These are phyloP conservation scores for Hippoglossus stenolepis DNA, from an alignment of 2,113 vertebrate species.

Conservation along the genomic window DNA sequence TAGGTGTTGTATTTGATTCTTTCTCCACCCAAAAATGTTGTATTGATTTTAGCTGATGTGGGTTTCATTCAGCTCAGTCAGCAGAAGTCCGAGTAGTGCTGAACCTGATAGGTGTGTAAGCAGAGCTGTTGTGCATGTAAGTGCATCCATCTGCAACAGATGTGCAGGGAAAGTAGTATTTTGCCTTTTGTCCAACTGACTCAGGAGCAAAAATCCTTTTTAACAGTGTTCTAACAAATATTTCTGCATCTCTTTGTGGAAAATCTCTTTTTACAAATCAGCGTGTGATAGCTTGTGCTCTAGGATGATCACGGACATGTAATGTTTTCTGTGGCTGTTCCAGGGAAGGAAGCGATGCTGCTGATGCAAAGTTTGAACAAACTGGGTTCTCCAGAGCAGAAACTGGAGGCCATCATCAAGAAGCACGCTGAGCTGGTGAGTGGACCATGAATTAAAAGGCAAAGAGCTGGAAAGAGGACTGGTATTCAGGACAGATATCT, in stretches of 20 bases:
- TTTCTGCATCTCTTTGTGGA: neutral
- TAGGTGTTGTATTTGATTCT: conserved; percentile 62
- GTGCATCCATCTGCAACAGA: conserved; percentile 37
- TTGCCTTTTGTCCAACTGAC: neutral
- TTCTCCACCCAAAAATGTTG: conserved; percentile 7
- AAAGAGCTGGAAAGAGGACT: neutral
- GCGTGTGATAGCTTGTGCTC: neutral
- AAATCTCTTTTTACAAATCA: too few relatives aligned
- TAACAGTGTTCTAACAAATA: conserved; percentile 1
- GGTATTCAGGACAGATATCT: neutral
- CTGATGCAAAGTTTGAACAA: conserved; percentile 95
- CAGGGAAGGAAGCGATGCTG: conserved; percentile 94
- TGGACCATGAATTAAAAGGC: conserved; percentile 26
- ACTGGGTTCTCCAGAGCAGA: conserved; percentile 89
- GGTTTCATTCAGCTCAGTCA: conserved; percentile 60
- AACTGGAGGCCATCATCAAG: conserved; percentile 93
- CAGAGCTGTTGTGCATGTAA: conserved; percentile 40
- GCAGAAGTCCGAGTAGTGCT: conserved; percentile 51
- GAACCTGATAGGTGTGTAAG: conserved; percentile 54
- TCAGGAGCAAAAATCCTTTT: neutral
- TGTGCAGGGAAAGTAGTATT: conserved; percentile 37
- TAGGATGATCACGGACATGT: neutral
- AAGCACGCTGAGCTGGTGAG: conserved; percentile 98
- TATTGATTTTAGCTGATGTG: conserved; percentile 44
- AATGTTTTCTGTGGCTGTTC: conserved; percentile 35